These are phyloP conservation scores for Colius striatus DNA, from an alignment of 2,113 vertebrate genomes.

Conservation along the genomic window DNA sequence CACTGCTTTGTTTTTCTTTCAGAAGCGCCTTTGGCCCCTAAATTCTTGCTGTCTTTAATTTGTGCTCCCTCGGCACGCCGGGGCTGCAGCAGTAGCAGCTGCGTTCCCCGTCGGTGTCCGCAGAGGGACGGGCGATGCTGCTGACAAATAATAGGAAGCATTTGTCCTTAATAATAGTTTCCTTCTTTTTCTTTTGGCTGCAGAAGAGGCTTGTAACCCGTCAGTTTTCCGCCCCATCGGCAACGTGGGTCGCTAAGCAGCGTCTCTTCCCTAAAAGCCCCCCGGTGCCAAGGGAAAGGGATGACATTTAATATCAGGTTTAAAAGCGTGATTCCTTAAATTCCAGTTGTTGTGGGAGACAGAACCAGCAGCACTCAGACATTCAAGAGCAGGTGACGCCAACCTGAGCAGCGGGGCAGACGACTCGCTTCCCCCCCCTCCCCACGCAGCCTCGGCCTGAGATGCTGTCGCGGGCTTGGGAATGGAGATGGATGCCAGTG, in stretches of 20 bases:
- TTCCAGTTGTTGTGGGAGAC: conserved; percentile 2
- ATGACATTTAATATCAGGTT: background rate
- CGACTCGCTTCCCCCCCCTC: conserved; percentile 1
- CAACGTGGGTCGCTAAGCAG: conserved; percentile 28
- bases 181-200: conserved; percentile 10
- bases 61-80: background rate
- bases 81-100: background rate
- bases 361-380: background rate
- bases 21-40: background rate
- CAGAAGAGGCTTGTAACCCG: background rate
- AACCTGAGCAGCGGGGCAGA: conserved; percentile 36
- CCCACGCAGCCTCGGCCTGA: background rate
- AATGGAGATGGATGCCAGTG: conserved; percentile 68
- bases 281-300: background rate
- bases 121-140: background rate
- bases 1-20: background rate
- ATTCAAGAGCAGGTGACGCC: conserved; percentile 64
- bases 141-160: background rate
- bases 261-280: background rate
- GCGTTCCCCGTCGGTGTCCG: background rate
- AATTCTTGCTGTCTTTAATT: background rate
- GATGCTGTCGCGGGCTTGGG: conserved; percentile 27
- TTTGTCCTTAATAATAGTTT: background rate
- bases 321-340: conserved; percentile 18
- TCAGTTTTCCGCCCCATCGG: background rate